Base-by-base conservation (phyloP, 2,797 vertebrate genomes). In the Synanceia verrucosa region DNA sequence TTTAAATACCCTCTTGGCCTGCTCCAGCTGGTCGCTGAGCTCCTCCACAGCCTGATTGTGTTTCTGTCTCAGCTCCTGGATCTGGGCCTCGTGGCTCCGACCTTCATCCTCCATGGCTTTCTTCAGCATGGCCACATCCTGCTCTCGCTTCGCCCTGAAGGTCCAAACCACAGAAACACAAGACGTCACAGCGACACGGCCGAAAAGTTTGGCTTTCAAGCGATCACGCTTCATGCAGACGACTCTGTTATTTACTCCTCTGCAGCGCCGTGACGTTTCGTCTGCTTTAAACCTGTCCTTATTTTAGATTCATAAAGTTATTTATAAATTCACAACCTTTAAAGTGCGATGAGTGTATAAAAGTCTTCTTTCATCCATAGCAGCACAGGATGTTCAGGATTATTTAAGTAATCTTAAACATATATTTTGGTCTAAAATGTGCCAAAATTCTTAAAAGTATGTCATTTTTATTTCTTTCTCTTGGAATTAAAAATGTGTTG, bases 21-120 rank as follows among this genome's bases (percentile, higher is more conserved):
- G 96, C 80, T 99, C 97, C 75, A 99, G 93, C 84, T 98, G 97
- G 63, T 99, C 97, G 0, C 86, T 95, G 51, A 99, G 92, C 79
- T 98, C 96, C 73, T 99, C 97, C 82, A 97, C 94, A 0, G 86
- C 95, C 85, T 97, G 97, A 0, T 94, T 88, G 75, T 99, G 96
- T 69, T 97, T 99, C 90, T 97, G 97, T 76, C 97, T 92, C 95
- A 99, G 95, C 59, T 99, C 97, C 75, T 99, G 98, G 41, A 99
- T 91, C 72, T 97, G 96, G 4, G 95, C 94, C 80, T 99, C 97
- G 0, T 98, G 97, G 73, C 89, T 93, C 14, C 96, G 93, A 0
- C 94, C 95, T 89, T 99, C 97, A 9, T 99, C 97, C 0, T 99
- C 98, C 80, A 99, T 93, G 3, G 96, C 94, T 79, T 82, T 96